phyloP scores from a whole-genome alignment of 2,113 vertebrate species.

The Sylvicapra grimmia region DNA sequence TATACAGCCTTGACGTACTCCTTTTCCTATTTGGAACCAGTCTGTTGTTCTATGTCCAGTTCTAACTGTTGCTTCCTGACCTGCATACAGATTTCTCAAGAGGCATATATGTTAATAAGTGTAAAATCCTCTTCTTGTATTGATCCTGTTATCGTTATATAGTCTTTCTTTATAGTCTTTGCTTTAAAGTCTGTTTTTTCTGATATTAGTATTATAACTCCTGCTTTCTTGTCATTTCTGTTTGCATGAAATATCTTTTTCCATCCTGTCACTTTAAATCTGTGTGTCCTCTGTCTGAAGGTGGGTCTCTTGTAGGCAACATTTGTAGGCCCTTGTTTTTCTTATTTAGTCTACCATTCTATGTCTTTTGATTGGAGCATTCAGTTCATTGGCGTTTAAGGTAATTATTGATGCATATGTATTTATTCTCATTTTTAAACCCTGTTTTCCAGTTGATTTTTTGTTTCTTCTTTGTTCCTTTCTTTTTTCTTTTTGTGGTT shows the following conservation, averaged over 20 bases:
- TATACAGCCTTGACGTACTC: too few species aligned
- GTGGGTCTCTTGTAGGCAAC: neutral
- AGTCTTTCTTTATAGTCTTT: neutral
- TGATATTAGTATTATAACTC: neutral
- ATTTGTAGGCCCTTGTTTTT: neutral
- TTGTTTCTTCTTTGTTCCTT: neutral
- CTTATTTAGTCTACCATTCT: neutral
- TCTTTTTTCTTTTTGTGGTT: neutral
- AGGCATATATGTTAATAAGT: too few species aligned
- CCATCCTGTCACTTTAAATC: neutral
- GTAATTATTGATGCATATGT: neutral
- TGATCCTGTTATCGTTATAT: neutral
- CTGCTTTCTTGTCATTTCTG: neutral
- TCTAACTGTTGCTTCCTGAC: too few species aligned
- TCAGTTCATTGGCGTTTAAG: neutral
- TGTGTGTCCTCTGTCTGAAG: neutral
- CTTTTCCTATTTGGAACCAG: too few species aligned
- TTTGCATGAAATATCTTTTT: neutral
- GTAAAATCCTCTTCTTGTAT: neutral
- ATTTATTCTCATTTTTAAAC: neutral
- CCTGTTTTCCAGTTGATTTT: neutral
- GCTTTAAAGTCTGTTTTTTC: neutral
- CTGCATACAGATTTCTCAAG: too few species aligned
- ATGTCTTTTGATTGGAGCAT: neutral
- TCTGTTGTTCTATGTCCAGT: too few species aligned